Evolutionary conservation across 53 echinoderm and acorn worm genomes (phyloP).

Genomic region (Actinopyga echinites): DNA sequence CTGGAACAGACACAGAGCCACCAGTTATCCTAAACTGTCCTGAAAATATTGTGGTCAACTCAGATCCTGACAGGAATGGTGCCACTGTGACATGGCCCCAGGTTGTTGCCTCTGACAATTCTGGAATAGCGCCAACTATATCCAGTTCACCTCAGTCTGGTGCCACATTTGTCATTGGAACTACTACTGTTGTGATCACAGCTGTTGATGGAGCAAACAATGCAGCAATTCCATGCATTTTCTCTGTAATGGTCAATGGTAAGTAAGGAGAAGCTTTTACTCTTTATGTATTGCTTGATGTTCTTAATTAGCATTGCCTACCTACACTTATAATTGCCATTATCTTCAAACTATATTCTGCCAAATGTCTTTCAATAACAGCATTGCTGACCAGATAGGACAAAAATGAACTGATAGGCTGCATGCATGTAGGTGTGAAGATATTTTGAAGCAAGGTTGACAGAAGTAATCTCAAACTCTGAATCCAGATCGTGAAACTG

Average conservation of each 20-base stretch:
- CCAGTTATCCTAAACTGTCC: slow-evolving; percentile 57
- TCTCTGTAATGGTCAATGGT: slow-evolving; percentile 50
- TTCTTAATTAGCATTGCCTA: background rate
- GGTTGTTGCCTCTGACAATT: slow-evolving; percentile 53
- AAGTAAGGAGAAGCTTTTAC: background rate
- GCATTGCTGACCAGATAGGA: too few relatives aligned
- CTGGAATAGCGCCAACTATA: slow-evolving; percentile 9
- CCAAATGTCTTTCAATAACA: too few relatives aligned
- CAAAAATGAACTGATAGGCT: too few relatives aligned
- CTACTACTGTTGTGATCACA: slow-evolving; percentile 31
- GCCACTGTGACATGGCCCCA: slow-evolving; percentile 43
- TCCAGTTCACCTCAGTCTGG: slow-evolving; percentile 34
- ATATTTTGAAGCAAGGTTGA: too few relatives aligned
- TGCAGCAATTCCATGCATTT: slow-evolving; percentile 38
- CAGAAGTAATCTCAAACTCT: too few relatives aligned
- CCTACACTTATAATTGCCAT: too few relatives aligned
- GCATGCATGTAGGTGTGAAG: too few relatives aligned
- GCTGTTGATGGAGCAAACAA: slow-evolving; percentile 54
- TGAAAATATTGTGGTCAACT: background rate
- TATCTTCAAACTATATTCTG: background rate
- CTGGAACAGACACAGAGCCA: slow-evolving; percentile 28
- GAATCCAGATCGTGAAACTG: too few relatives aligned
- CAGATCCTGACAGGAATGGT: slow-evolving; percentile 16
- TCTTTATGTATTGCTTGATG: background rate
- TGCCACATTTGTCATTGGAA: slow-evolving; percentile 19